Evolutionary conservation across 2,888 invertebrate species (phyloP).

Genomic region (Temnothorax unifasciatus): DNA sequence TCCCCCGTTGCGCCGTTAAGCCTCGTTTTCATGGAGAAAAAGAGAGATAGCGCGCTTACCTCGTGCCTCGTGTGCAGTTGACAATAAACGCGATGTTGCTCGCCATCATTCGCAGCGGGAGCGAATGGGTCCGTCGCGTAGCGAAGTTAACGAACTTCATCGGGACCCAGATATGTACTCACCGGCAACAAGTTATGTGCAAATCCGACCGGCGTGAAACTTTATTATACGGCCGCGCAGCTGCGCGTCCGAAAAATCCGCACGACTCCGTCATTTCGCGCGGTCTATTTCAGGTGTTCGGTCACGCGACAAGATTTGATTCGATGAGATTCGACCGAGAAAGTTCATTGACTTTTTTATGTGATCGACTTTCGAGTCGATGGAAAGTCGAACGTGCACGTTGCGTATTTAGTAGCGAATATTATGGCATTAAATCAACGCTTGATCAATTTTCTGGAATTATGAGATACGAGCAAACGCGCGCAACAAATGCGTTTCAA

Average conservation of each 20-base stretch:
- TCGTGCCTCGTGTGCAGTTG: conserved; percentile 50
- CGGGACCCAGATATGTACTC: conserved; percentile 48
- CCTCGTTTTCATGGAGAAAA: conserved; percentile 68
- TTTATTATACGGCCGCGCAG: conserved; percentile 36
- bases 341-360: conserved; percentile 10
- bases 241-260: conserved; percentile 36
- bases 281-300: conserved; percentile 27
- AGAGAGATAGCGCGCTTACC: not conserved
- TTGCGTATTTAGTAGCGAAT: conserved; percentile 5
- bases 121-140: conserved; percentile 38
- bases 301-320: conserved; percentile 37
- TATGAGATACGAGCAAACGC: not conserved
- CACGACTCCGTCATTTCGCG: conserved; percentile 1
- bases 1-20: conserved; percentile 73
- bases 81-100: conserved; percentile 65
- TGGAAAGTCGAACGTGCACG: too few species aligned
- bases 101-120: conserved; percentile 61
- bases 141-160: conserved; percentile 73
- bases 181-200: conserved; percentile 43
- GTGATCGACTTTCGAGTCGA: conserved; percentile 14
- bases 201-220: conserved; percentile 40
- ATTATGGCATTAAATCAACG: not conserved
- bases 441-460: not conserved
- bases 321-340: conserved; percentile 28
- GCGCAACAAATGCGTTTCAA: conserved; percentile 12